These are phyloP conservation scores for Scaptomyza graminum DNA, from an alignment of 1,140 invertebrate species.

Conservation along the genomic window DNA sequence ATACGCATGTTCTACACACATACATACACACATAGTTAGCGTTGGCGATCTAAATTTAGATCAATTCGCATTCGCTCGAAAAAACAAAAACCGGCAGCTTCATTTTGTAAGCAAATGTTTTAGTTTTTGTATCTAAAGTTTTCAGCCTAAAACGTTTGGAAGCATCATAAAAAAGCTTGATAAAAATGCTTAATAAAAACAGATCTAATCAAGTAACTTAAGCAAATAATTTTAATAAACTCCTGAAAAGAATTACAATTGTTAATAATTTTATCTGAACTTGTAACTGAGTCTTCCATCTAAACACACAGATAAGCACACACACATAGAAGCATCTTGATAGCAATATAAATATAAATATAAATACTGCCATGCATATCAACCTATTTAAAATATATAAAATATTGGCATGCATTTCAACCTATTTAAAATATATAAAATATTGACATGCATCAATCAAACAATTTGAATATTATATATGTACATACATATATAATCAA, in stretches of 20 bases:
- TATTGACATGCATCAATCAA: too few relatives aligned
- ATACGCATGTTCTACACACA: background rate
- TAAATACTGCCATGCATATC: conserved; percentile 9
- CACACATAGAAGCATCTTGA: background rate
- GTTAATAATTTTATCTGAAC: background rate
- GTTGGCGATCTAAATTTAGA: conserved; percentile 37
- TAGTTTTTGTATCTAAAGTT: conserved; percentile 17
- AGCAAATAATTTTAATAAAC: background rate
- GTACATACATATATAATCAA: too few relatives aligned
- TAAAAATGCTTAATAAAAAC: background rate
- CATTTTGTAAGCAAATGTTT: conserved; percentile 21
- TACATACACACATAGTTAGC: conserved; percentile 13
- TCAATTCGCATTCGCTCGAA: conserved; percentile 6
- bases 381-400: conserved; percentile 1
- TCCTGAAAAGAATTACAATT: background rate
- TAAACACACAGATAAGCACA: background rate
- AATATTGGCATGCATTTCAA: conserved; percentile 19
- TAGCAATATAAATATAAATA: conserved; percentile 12
- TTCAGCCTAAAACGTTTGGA: conserved; percentile 17
- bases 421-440: too few relatives aligned
- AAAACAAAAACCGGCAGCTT: conserved; percentile 24
- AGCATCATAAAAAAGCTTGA: background rate
- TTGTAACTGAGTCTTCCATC: background rate
- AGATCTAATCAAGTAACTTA: background rate
- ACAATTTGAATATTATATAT: too few relatives aligned